phyloP scores from a whole-genome alignment of 92 coral and sea anemone genomes.

The Epizoanthus rinbou region DNA sequence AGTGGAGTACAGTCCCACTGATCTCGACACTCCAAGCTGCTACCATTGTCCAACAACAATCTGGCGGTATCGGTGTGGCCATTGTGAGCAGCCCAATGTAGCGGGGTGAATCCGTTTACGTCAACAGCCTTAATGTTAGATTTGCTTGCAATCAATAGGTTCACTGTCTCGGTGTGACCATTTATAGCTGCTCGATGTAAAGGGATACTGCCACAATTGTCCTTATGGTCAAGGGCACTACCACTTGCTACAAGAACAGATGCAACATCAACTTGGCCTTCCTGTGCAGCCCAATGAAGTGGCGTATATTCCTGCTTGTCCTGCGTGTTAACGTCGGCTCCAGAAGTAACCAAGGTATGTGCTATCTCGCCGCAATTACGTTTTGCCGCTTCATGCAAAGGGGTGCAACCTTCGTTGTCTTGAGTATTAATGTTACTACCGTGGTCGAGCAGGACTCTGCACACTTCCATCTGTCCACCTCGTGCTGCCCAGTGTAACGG shows the following conservation, averaged over 20 bases:
- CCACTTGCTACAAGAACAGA: not conserved
- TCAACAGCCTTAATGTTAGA: constrained; percentile 6
- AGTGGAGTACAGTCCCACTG: constrained; percentile 4
- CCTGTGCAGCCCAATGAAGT: constrained; percentile 32
- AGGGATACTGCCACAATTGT: not conserved
- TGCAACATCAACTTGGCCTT: constrained; percentile 1
- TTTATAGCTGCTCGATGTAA: constrained; percentile 15
- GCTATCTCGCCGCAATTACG: not conserved
- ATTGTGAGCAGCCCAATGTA: constrained; percentile 22
- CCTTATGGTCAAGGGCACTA: not conserved
- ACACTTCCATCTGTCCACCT: constrained; percentile 12
- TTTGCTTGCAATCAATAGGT: not conserved
- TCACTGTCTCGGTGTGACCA: constrained; percentile 1
- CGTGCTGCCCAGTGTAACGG: constrained; percentile 23
- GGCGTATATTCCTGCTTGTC: not conserved
- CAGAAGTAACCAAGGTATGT: not conserved
- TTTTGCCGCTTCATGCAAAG: constrained; percentile 34
- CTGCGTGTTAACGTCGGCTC: constrained; percentile 11
- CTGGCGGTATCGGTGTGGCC: constrained; percentile 7
- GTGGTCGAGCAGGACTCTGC: not conserved
- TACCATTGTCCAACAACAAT: not conserved
- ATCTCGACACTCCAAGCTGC: constrained; percentile 16
- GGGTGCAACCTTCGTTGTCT: constrained; percentile 5
- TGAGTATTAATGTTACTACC: not conserved
- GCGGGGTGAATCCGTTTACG: constrained; percentile 1